Evolutionary conservation across 92 coral and sea anemone genomes (phyloP).

Genomic region (Paragorgia papillata): DNA sequence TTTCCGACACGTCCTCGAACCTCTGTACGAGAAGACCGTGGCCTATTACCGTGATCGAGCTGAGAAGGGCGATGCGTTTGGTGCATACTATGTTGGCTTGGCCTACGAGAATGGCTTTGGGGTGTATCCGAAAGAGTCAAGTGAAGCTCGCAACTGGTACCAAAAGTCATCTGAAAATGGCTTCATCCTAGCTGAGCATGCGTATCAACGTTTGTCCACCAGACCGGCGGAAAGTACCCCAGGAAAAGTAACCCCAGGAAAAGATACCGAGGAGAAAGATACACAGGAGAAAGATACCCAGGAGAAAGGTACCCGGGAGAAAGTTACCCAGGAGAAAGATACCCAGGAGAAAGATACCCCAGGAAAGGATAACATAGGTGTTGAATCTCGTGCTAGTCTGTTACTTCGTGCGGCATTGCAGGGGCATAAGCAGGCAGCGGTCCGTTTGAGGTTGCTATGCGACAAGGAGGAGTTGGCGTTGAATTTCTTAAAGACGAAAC

Average conservation of each 20-base stretch:
- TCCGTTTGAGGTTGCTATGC: slow-evolving; percentile 30
- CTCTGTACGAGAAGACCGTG: slow-evolving; percentile 45
- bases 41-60: slow-evolving; percentile 29
- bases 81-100: slow-evolving; percentile 31
- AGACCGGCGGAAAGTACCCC: too few species aligned
- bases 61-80: slow-evolving; percentile 24
- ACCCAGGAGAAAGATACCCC: neutral
- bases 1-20: slow-evolving; percentile 35
- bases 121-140: neutral
- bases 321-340: neutral
- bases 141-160: slow-evolving; percentile 22
- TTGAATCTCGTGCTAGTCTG: slow-evolving; percentile 26
- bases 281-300: too few species aligned
- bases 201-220: slow-evolving; percentile 31
- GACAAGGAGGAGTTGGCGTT: slow-evolving; percentile 17
- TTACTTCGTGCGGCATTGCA: slow-evolving; percentile 41
- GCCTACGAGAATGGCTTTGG: slow-evolving; percentile 41
- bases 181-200: slow-evolving; percentile 37
- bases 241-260: too few species aligned
- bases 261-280: too few species aligned
- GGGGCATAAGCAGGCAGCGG: slow-evolving; percentile 27
- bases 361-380: slow-evolving; percentile 17
- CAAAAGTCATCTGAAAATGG: slow-evolving; percentile 16
- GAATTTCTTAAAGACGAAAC: slow-evolving; percentile 27
- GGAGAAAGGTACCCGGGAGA: too few species aligned